Evolutionary conservation across 2,797 vertebrate genomes (phyloP).

Genomic region (Muscicapa striata): DNA sequence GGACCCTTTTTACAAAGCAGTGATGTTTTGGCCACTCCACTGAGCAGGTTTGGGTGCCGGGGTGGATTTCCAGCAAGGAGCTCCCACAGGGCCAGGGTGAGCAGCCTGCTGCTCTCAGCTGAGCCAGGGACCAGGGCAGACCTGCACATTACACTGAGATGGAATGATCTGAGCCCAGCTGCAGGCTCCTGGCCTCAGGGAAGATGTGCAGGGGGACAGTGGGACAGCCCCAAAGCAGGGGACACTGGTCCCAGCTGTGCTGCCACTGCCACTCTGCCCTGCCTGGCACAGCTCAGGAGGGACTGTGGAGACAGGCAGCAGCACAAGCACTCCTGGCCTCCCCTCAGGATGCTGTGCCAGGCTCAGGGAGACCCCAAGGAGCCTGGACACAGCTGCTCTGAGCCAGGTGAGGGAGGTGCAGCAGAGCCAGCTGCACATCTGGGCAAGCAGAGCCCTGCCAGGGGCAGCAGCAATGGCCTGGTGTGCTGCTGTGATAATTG

Average conservation of each 20-base stretch:
- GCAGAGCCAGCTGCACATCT: neutral
- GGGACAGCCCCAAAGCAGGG: neutral
- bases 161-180: fast-evolving
- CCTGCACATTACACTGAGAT: neutral
- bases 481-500: neutral
- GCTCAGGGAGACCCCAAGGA: neutral
- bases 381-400: neutral
- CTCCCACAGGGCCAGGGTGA: fast-evolving
- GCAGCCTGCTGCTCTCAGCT: neutral
- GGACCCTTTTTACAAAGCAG: neutral
- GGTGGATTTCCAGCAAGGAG: neutral
- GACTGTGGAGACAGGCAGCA: fast-evolving
- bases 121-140: neutral
- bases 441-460: neutral
- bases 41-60: neutral
- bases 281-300: neutral
- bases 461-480: neutral
- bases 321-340: neutral
- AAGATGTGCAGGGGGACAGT: fast-evolving
- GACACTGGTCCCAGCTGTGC: fast-evolving
- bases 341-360: neutral
- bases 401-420: neutral
- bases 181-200: neutral
- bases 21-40: neutral
- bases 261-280: neutral